These are phyloP conservation scores for Eubasilissa regina DNA, from an alignment of 1,140 invertebrate genomes.

Conservation along the genomic window DNA sequence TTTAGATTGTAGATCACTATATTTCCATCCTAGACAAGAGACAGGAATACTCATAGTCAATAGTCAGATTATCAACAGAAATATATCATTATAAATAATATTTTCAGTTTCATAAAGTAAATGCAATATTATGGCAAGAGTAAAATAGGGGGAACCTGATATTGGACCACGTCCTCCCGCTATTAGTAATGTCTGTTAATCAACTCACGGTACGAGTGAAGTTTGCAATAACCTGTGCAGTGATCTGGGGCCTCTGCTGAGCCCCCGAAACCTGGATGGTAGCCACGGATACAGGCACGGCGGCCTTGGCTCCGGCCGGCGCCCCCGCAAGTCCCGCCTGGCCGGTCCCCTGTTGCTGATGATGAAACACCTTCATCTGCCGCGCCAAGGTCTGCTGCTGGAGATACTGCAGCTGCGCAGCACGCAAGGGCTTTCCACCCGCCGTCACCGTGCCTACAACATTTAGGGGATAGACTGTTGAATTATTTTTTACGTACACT, in stretches of 20 bases:
- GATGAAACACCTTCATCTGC: constrained; percentile 68
- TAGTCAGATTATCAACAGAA: no score
- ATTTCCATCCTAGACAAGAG: no score
- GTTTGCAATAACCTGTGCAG: constrained; percentile 51
- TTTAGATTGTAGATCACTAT: no score
- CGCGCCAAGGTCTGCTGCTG: constrained; percentile 66
- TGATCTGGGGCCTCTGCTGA: constrained; percentile 59
- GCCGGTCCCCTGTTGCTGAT: constrained; percentile 36
- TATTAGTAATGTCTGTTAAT: constrained; percentile 26
- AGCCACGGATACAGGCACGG: constrained; percentile 63
- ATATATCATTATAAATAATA: no score
- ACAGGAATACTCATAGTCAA: no score
- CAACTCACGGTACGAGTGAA: constrained; percentile 34
- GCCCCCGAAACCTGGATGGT: constrained; percentile 60
- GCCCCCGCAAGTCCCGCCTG: constrained; percentile 59
- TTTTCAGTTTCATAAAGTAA: no score
- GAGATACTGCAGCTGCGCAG: constrained; percentile 70
- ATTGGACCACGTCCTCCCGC: neutral
- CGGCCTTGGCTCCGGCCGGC: constrained; percentile 58
- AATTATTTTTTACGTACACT: constrained; percentile 18
- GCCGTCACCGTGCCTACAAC: constrained; percentile 63
- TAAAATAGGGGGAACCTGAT: no score
- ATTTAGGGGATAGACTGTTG: constrained; percentile 16
- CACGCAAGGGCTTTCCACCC: constrained; percentile 69
- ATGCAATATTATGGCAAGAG: no score